Conservation (phyloP, 1,140 invertebrate genomes). For the Nephila pilipes region DNA sequence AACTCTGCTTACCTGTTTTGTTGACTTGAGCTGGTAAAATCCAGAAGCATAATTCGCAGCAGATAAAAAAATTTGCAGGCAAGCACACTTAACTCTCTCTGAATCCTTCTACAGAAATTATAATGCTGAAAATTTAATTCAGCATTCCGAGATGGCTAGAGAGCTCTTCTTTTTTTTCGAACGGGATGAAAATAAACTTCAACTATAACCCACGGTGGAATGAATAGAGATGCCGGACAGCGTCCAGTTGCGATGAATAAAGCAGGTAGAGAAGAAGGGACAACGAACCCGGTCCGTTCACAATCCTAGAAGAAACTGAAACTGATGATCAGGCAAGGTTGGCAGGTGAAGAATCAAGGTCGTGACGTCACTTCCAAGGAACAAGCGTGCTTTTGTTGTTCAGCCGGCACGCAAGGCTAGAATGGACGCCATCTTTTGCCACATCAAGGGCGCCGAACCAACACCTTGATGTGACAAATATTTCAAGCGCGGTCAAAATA, state of each 20-base stretch:
- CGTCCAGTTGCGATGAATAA: neutral
- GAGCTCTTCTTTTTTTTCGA: neutral
- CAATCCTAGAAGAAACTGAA: conserved; percentile 18
- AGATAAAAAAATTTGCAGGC: neutral
- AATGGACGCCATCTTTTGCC: neutral
- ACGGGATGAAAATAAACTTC: neutral
- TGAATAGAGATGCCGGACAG: neutral
- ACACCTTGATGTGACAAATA: conserved; percentile 12
- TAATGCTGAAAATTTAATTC: neutral
- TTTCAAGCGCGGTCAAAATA: neutral
- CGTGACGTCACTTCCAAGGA: neutral
- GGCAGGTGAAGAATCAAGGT: conserved; percentile 32
- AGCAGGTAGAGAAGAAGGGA: neutral
- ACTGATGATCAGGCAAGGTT: conserved; percentile 8
- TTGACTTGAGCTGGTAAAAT: conserved; percentile 13
- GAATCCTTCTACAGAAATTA: conserved; percentile 18
- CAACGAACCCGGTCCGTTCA: neutral
- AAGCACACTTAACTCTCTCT: neutral
- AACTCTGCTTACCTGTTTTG: neutral
- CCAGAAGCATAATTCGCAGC: neutral
- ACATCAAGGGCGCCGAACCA: neutral
- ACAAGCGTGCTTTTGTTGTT: conserved; percentile 1
- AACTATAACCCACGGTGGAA: neutral
- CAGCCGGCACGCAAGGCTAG: neutral
- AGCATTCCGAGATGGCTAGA: conserved; percentile 19